Evolutionary conservation across 1,140 invertebrate species (phyloP), one percentile per base, ranked within the genome.

Genomic region (Thaumetopoea pityocampa): DNA sequence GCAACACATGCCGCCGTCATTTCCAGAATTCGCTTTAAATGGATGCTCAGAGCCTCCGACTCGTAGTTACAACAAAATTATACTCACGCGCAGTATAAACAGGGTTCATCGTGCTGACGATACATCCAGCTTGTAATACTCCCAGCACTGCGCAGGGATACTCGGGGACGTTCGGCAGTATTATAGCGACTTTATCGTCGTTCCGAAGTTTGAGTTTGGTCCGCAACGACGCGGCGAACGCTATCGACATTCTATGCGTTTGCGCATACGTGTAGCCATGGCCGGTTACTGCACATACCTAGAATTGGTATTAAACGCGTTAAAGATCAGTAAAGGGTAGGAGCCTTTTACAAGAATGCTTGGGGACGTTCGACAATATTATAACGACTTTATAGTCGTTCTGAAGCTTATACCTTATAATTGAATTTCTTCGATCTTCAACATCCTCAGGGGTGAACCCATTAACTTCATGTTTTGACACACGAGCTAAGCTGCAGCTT

Each of bases 101-200:
- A 0, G 94, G 93, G 84, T 96, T 97, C 7, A 94, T 88, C 1
- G 92, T 90, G 12, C 93, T 94, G 4, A 92, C 88, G 5, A 91
- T 67, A 4, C 93, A 85, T 0, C 93, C 94, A 7, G 91, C 90
- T 57, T 92, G 89, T 5, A 92, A 60, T 22, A 88, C 86, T 1
- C 92, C 94, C 23, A 94, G 61, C 12, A 90, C 67, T 1, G 89
- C 87, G 8, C 94, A 88, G 1, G 90, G 83, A 64, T 89, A 93
- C 71, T 96, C 94, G 0, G 94, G 93, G 7, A 90, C 64, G 77
- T 96, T 97, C 2, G 92, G 91, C 37, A 93, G 56, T 16, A 93
- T 87, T 0, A 96, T 44, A 1, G 90, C 92, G 1, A 96, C 65
- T 1, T 91, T 89, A 54, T 96, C 92, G 8, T 91, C 90, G 5